Percentiles rank a stretch among this genome's conserved stretches.
phyloP scores from a whole-genome alignment of 1,140 invertebrate genomes.

The Trissolcus basalis region DNA sequence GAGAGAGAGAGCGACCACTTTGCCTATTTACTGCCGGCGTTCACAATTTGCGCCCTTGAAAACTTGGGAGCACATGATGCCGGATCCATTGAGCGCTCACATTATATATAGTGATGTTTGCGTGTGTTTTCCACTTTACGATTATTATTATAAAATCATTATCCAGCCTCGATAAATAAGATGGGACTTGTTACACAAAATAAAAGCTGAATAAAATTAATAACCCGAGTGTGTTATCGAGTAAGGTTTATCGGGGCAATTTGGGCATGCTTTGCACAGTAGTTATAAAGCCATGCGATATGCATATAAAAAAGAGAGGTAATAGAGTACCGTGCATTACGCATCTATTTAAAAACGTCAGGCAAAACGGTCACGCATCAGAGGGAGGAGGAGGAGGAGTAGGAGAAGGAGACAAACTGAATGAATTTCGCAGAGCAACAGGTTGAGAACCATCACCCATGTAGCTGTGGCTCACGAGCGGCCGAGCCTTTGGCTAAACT shows the following conservation, averaged over 20 bases:
- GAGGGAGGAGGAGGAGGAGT: conserved; percentile 24
- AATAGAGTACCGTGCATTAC: conserved; percentile 37
- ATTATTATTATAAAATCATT: conserved; percentile 34
- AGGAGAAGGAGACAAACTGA: conserved; percentile 47
- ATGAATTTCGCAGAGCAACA: conserved; percentile 63
- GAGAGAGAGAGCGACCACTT: too few species aligned
- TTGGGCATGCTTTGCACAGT: conserved; percentile 42
- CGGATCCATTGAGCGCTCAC: conserved; percentile 9
- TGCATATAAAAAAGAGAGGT: conserved; percentile 45
- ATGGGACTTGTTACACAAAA: conserved; percentile 19
- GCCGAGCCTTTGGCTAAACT: conserved; percentile 53
- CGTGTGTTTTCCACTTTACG: conserved; percentile 17
- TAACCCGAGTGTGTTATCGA: conserved; percentile 21
- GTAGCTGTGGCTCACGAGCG: conserved; percentile 52
- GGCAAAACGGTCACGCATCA: conserved; percentile 25
- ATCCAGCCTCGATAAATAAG: conserved; percentile 19
- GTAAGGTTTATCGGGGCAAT: conserved; percentile 49
- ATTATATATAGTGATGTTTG: conserved; percentile 2
- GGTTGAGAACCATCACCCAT: conserved; percentile 65
- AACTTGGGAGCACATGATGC: conserved; percentile 14
- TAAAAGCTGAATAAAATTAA: conserved; percentile 38
- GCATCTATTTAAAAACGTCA: conserved; percentile 40
- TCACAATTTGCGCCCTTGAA: conserved; percentile 15
- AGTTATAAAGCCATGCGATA: conserved; percentile 30
- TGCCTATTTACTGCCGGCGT: conserved; percentile 19